Percentiles rank a stretch among this genome's conserved stretches.
phyloP scores from a whole-genome alignment of 2,797 vertebrate species.

The Todus mexicanus region DNA sequence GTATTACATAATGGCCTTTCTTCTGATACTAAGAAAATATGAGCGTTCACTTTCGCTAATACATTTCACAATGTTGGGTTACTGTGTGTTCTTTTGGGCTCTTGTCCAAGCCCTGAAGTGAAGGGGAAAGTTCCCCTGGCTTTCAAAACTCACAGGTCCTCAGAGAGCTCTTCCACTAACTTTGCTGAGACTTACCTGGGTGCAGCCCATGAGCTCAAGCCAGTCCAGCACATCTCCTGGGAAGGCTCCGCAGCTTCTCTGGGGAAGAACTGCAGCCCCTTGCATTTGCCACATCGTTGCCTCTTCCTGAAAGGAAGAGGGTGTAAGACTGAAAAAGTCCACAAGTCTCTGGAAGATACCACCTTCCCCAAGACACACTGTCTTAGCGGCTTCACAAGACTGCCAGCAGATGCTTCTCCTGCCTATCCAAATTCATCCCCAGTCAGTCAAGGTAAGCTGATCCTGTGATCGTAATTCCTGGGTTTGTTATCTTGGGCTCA shows the following conservation, averaged over 20 bases:
- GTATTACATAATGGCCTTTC: neutral
- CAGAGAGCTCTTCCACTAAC: neutral
- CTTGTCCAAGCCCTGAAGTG: neutral
- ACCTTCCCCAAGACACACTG: neutral
- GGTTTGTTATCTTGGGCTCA: neutral
- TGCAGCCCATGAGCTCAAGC: fast-evolving
- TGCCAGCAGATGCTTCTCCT: neutral
- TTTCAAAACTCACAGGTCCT: neutral
- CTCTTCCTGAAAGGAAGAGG: neutral
- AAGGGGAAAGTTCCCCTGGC: neutral
- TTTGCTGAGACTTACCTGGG: neutral
- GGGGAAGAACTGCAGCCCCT: neutral
- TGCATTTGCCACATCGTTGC: neutral
- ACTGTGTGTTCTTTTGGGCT: neutral
- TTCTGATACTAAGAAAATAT: neutral
- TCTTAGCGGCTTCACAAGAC: neutral
- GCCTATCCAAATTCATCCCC: neutral
- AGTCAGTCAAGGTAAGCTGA: neutral
- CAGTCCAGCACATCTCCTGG: neutral
- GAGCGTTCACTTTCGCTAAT: neutral
- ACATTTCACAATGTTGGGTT: neutral
- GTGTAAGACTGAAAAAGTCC: neutral
- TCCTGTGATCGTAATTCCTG: neutral
- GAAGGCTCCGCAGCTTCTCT: neutral
- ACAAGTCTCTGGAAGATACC: neutral